These are phyloP conservation scores for Thamnophis sirtalis DNA, from an alignment of 2,113 vertebrate species.

Conservation along the genomic window DNA sequence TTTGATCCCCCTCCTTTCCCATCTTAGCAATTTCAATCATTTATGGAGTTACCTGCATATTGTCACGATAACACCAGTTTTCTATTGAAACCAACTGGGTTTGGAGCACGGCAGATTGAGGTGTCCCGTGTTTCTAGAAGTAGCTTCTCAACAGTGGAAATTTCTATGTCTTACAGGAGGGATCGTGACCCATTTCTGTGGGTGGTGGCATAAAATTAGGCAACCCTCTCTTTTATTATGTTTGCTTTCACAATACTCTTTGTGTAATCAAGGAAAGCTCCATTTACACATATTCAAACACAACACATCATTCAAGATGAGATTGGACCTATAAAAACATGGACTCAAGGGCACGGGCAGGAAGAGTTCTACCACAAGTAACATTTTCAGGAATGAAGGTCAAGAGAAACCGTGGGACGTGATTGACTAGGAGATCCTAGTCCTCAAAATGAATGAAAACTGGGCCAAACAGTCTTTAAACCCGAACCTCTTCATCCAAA, in stretches of 20 bases:
- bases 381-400: neutral
- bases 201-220: constrained; percentile 50
- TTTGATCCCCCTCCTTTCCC: neutral
- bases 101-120: neutral
- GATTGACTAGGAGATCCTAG: neutral
- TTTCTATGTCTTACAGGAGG: neutral
- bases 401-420: neutral
- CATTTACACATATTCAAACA: constrained; percentile 51
- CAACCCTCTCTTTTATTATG: constrained; percentile 63
- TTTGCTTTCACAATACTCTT: constrained; percentile 56
- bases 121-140: neutral
- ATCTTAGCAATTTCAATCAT: neutral
- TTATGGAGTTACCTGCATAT: neutral
- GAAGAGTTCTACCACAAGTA: neutral
- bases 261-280: constrained; percentile 59
- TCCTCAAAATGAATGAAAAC: neutral
- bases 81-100: neutral
- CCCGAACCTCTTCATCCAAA: too few relatives aligned
- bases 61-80: neutral
- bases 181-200: neutral
- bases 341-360: neutral
- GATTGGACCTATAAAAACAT: neutral
- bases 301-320: constrained; percentile 15
- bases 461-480: neutral
- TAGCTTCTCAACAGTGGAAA: neutral